A percentile compares a stretch with the other conserved stretches of the same genome.
phyloP scores from a whole-genome alignment of 1,140 invertebrate genomes.

The Zaprionus ghesquierei region DNA sequence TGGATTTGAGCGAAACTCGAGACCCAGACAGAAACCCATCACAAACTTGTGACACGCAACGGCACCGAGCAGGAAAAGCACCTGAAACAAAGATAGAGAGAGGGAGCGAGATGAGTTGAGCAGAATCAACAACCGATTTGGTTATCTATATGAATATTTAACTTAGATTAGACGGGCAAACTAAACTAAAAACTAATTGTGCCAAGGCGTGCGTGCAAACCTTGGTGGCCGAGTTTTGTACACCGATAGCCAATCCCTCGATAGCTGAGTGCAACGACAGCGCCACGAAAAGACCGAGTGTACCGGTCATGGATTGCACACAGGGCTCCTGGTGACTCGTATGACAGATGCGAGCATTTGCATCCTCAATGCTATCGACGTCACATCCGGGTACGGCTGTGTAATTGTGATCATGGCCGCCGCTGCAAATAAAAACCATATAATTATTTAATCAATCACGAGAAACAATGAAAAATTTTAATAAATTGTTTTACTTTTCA shows the following conservation, averaged over 20 bases:
- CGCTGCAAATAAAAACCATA: conserved; percentile 19
- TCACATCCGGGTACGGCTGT: conserved; percentile 37
- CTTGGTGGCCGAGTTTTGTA: conserved; percentile 87
- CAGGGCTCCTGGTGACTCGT: conserved; percentile 86
- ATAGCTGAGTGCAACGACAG: conserved; percentile 90
- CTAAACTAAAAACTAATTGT: conserved; percentile 34
- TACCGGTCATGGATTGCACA: conserved; percentile 84
- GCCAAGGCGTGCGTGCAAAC: conserved; percentile 82
- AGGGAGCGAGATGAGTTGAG: conserved; percentile 2
- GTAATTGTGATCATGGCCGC: conserved; percentile 17
- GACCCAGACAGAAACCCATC: conserved; percentile 90
- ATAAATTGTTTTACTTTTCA: conserved; percentile 38
- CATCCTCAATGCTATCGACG: conserved; percentile 81
- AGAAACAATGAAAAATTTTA: background rate
- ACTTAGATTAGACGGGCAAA: conserved; percentile 39
- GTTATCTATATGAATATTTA: conserved; percentile 66
- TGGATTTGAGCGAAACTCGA: conserved; percentile 86
- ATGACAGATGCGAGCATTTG: conserved; percentile 86
- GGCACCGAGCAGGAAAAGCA: conserved; percentile 87
- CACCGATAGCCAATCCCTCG: conserved; percentile 92
- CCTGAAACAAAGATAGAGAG: conserved; percentile 81
- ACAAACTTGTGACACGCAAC: conserved; percentile 90
- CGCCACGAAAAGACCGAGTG: conserved; percentile 87
- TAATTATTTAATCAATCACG: conserved; percentile 6
- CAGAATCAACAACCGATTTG: conserved; percentile 46